Evolutionary conservation across 2,797 vertebrate genomes (phyloP).

Genomic region (Oreonectes daqikongensis): DNA sequence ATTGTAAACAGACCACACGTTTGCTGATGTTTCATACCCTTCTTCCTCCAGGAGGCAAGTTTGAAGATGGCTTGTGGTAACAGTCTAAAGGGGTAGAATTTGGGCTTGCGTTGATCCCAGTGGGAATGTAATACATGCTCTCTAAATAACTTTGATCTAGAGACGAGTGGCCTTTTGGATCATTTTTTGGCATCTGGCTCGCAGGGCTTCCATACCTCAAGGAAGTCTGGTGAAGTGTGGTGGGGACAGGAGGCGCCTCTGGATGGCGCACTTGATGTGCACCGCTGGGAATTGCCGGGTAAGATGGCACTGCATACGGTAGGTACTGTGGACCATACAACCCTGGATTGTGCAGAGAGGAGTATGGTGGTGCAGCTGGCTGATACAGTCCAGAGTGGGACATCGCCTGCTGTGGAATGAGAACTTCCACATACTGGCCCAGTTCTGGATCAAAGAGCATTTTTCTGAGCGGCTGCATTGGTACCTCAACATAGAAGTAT

Average conservation of each 20-base stretch:
- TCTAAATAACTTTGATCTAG: slow-evolving; percentile 86
- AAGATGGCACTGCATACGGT: slow-evolving; percentile 75
- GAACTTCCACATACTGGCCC: slow-evolving; percentile 92
- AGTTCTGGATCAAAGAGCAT: slow-evolving; percentile 93
- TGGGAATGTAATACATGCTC: slow-evolving; percentile 89
- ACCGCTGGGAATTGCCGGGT: slow-evolving; percentile 68
- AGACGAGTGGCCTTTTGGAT: slow-evolving; percentile 73
- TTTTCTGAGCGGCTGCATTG: slow-evolving; percentile 86
- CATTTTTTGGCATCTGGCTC: slow-evolving; percentile 75
- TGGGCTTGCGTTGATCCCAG: slow-evolving; percentile 85
- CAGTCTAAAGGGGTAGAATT: slow-evolving; percentile 78
- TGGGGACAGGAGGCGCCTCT: slow-evolving; percentile 67
- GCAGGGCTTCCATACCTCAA: slow-evolving; percentile 69
- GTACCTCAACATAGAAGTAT: slow-evolving; percentile 90
- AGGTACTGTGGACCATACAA: slow-evolving; percentile 82
- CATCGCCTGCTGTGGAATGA: slow-evolving; percentile 84
- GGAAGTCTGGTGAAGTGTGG: slow-evolving; percentile 69
- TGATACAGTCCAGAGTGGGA: slow-evolving; percentile 82
- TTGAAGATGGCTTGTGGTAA: slow-evolving; percentile 78
- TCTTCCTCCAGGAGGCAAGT: slow-evolving; percentile 75
- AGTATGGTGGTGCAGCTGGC: slow-evolving; percentile 78
- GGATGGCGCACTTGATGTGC: slow-evolving; percentile 74
- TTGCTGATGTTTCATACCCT: slow-evolving; percentile 69
- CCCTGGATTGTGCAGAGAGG: slow-evolving; percentile 74
- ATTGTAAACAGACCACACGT: slow-evolving; percentile 12